Percentiles rank a stretch among this genome's conserved stretches.
Conservation (phyloP, 2,113 vertebrate genomes). For the Eulacestoma nigropectus region DNA sequence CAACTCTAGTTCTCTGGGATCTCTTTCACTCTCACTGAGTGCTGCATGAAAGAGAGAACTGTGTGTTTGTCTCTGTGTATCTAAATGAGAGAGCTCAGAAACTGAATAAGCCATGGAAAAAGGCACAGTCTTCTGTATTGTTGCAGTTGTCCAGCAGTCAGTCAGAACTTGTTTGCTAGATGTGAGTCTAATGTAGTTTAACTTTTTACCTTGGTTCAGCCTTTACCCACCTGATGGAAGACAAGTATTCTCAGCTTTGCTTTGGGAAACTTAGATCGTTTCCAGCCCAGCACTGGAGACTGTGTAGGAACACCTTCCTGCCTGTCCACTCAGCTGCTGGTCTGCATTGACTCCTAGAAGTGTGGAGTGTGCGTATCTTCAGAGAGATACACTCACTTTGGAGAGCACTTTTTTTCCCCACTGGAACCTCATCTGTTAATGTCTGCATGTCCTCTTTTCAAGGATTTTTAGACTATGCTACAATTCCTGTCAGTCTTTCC, state of each 20-base stretch:
- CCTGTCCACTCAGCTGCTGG: neutral
- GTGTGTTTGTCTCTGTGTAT: fast-evolving
- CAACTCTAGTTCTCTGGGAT: neutral
- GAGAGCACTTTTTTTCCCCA: neutral
- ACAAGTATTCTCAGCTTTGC: neutral
- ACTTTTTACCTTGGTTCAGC: neutral
- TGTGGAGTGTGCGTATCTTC: fast-evolving
- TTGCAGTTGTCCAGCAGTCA: neutral
- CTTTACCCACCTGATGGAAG: neutral
- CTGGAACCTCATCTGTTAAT: neutral
- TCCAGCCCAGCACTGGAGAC: neutral
- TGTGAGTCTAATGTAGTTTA: neutral
- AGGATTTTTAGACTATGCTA: neutral
- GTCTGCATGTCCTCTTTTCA: neutral
- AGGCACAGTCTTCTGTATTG: neutral
- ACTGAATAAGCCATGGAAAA: neutral
- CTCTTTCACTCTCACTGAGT: neutral
- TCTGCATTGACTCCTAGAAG: neutral
- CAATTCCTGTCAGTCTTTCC: neutral
- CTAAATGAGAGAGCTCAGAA: neutral
- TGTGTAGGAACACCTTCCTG: neutral
- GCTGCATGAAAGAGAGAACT: neutral
- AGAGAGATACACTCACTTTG: neutral
- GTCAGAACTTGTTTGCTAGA: neutral
- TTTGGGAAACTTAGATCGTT: neutral